Percentiles rank a stretch among this genome's conserved stretches.
Evolutionary conservation across 2,888 invertebrate species (phyloP).

Genomic region (Pinctada fucata): DNA sequence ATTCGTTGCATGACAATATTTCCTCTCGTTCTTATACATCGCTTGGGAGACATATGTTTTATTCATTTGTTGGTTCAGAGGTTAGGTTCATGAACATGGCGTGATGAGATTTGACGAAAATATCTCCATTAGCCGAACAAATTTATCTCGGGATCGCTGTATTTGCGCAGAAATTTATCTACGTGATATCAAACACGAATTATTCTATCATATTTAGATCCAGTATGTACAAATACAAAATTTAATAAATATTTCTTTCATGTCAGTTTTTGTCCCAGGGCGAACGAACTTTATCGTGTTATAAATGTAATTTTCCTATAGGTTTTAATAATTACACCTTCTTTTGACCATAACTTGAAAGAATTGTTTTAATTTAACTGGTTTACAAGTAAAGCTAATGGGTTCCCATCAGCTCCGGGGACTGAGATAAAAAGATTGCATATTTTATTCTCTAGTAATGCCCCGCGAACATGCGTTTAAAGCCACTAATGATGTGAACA

Average conservation of each 20-base stretch:
- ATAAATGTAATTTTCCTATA: conserved; percentile 1
- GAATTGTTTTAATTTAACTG: not conserved
- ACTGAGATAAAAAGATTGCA: not conserved
- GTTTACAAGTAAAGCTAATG: not conserved
- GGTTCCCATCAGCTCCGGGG: not conserved
- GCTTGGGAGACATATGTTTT: not conserved
- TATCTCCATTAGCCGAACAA: not conserved
- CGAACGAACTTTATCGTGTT: not conserved
- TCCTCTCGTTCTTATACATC: not conserved
- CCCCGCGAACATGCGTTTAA: not conserved
- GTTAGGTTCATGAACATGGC: not conserved
- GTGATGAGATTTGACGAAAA: not conserved
- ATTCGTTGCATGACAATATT: no score
- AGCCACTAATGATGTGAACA: not conserved
- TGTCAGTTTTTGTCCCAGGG: not conserved
- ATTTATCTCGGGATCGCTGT: not conserved
- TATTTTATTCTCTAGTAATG: not conserved
- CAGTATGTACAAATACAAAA: not conserved
- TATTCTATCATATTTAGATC: not conserved
- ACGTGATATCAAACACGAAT: not conserved
- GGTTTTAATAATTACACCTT: conserved; percentile 4
- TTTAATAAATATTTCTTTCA: not conserved
- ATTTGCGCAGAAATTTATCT: not conserved
- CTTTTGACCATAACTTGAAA: not conserved
- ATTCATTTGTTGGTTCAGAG: not conserved